A percentile compares a stretch with the other conserved stretches of the same genome.
Conservation (phyloP, 2,113 vertebrate genomes). For the Eonycteris spelaea region DNA sequence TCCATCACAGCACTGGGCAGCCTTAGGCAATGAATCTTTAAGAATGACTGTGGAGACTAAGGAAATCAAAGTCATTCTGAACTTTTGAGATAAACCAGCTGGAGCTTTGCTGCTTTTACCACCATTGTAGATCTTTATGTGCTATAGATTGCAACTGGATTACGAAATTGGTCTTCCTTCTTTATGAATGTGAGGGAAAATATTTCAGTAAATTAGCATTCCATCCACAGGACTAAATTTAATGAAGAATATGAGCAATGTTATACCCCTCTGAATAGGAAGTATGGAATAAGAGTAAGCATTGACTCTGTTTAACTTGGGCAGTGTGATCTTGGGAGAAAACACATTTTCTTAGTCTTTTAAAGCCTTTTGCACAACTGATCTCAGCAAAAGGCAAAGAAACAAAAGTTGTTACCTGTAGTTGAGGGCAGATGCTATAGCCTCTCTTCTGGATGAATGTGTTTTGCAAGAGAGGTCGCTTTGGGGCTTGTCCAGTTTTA, state of each 20-base stretch:
- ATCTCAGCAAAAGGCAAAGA: conserved; percentile 25
- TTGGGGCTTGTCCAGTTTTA: neutral
- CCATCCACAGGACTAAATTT: neutral
- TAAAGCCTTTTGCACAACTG: neutral
- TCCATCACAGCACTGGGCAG: neutral
- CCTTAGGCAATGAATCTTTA: neutral
- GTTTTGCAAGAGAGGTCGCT: neutral
- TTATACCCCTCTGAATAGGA: neutral
- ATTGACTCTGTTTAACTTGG: neutral
- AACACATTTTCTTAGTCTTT: neutral
- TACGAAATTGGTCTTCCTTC: neutral
- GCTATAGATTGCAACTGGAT: neutral
- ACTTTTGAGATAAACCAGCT: neutral
- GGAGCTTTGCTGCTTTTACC: neutral
- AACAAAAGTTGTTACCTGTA: neutral
- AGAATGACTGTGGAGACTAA: neutral
- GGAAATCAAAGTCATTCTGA: conserved; percentile 30
- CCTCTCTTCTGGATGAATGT: neutral
- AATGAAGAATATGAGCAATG: neutral
- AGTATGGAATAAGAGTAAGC: neutral
- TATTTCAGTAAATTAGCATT: neutral
- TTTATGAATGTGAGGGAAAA: neutral
- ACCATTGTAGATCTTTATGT: neutral
- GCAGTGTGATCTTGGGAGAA: neutral
- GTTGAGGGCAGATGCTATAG: neutral